Percentiles rank a stretch among this genome's conserved stretches.
phyloP scores from a whole-genome alignment of 2,797 vertebrate genomes.

The Lagocephalus sceleratus region DNA sequence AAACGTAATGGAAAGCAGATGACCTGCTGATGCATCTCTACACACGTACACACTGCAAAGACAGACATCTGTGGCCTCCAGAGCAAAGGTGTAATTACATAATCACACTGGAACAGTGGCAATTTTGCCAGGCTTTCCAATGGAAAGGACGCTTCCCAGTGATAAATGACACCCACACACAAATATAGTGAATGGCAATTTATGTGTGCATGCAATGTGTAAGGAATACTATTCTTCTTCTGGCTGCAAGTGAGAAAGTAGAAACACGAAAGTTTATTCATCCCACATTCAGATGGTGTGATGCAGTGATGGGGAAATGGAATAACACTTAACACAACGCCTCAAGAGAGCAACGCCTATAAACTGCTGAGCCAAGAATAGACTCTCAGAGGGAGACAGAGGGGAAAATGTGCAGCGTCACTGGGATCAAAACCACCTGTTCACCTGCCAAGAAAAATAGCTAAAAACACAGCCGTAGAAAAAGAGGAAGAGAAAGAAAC shows the following conservation, averaged over 20 bases:
- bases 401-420: constrained; percentile 64
- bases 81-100: constrained; percentile 63
- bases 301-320: constrained; percentile 55
- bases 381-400: constrained; percentile 25
- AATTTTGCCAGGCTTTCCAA: constrained; percentile 34
- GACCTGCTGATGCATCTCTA: constrained; percentile 56
- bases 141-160: constrained; percentile 20
- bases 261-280: constrained; percentile 21
- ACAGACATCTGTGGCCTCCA: constrained; percentile 60
- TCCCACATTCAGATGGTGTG: constrained; percentile 53
- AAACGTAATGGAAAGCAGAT: constrained; percentile 73
- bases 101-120: constrained; percentile 47
- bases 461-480: constrained; percentile 24
- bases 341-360: constrained; percentile 56
- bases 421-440: constrained; percentile 43
- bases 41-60: constrained; percentile 27
- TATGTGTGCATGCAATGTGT: constrained; percentile 11
- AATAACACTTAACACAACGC: constrained; percentile 57
- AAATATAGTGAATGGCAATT: constrained; percentile 21
- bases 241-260: constrained; percentile 10
- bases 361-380: constrained; percentile 65
- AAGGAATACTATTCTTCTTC: constrained; percentile 4
- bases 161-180: constrained; percentile 24
- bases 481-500: constrained; percentile 37
- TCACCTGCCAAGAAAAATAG: constrained; percentile 58